A percentile compares a stretch with the other conserved stretches of the same genome.
Conservation (phyloP, 1,140 invertebrate species). For the Drosophila orena region DNA sequence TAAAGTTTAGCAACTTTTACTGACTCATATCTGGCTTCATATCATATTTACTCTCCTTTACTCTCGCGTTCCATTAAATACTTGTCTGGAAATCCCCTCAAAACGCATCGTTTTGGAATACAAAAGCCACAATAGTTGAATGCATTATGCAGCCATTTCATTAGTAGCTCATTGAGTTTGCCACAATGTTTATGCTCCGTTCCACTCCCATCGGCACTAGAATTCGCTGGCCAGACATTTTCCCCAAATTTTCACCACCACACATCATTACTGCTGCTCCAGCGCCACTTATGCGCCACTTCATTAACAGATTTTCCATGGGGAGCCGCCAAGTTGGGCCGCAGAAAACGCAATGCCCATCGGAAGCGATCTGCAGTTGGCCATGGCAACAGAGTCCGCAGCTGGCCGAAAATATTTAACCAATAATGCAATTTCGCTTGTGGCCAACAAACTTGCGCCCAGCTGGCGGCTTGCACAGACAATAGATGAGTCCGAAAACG, state of each 20-base stretch:
- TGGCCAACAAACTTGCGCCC: constrained; percentile 14
- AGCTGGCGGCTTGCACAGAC: not conserved
- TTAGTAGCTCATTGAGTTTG: constrained; percentile 1
- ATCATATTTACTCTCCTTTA: not conserved
- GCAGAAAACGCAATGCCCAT: constrained; percentile 51
- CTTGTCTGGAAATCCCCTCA: not conserved
- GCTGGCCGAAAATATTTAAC: constrained; percentile 60
- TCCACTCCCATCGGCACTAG: constrained; percentile 2
- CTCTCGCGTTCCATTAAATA: not conserved
- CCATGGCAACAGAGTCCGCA: constrained; percentile 12
- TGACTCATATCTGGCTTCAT: too few relatives aligned
- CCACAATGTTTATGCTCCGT: constrained; percentile 13
- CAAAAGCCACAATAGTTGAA: not conserved
- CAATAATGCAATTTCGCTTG: constrained; percentile 58
- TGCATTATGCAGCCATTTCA: not conserved
- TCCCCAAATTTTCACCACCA: constrained; percentile 21
- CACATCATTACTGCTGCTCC: constrained; percentile 33
- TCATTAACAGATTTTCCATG: constrained; percentile 52
- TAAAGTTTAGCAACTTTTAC: too few relatives aligned
- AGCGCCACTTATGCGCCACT: constrained; percentile 40
- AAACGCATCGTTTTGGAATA: not conserved
- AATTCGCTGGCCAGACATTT: constrained; percentile 17
- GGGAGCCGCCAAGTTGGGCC: constrained; percentile 26
- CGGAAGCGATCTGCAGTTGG: constrained; percentile 10
- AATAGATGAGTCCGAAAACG: constrained; percentile 4